These are phyloP conservation scores for Amphipyra tragopoginis DNA, from an alignment of 2,888 invertebrate genomes.

Conservation along the genomic window DNA sequence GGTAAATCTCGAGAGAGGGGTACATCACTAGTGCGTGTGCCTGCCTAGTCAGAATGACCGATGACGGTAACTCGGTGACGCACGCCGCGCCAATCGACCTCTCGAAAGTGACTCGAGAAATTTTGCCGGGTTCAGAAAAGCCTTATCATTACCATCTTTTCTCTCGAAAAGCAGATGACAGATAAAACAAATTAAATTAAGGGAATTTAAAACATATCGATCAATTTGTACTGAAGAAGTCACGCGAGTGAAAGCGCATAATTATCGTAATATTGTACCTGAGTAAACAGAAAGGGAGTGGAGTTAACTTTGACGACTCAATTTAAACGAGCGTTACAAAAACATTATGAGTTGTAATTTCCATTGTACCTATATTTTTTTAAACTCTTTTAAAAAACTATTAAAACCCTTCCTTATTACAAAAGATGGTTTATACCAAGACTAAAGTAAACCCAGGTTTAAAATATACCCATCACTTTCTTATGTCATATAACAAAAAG, in stretches of 20 bases:
- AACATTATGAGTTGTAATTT: not conserved
- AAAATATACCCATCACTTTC: too few relatives aligned
- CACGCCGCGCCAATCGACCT: constrained; percentile 47
- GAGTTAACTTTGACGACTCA: constrained; percentile 15
- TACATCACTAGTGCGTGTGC: too few relatives aligned
- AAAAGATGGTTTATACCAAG: too few relatives aligned
- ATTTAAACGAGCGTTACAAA: not conserved
- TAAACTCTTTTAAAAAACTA: too few relatives aligned
- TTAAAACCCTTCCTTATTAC: too few relatives aligned
- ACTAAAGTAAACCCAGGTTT: too few relatives aligned
- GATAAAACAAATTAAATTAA: constrained; percentile 9
- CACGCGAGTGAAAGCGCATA: constrained; percentile 69
- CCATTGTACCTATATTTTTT: too few relatives aligned
- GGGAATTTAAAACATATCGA: constrained; percentile 20
- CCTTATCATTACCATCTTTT: constrained; percentile 24
- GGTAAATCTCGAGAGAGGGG: too few relatives aligned
- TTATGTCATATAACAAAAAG: too few relatives aligned
- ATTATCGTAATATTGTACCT: constrained; percentile 31
- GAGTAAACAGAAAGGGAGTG: constrained; percentile 29
- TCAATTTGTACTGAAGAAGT: constrained; percentile 51
- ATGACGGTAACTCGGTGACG: constrained; percentile 43
- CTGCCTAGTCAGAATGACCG: constrained; percentile 45
- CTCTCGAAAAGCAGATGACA: constrained; percentile 14
- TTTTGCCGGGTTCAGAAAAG: constrained; percentile 28
- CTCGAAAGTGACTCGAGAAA: constrained; percentile 50